Percentiles rank a stretch among this genome's conserved stretches.
Conservation (phyloP, 2,113 vertebrate genomes). For the Origma solitaria region DNA sequence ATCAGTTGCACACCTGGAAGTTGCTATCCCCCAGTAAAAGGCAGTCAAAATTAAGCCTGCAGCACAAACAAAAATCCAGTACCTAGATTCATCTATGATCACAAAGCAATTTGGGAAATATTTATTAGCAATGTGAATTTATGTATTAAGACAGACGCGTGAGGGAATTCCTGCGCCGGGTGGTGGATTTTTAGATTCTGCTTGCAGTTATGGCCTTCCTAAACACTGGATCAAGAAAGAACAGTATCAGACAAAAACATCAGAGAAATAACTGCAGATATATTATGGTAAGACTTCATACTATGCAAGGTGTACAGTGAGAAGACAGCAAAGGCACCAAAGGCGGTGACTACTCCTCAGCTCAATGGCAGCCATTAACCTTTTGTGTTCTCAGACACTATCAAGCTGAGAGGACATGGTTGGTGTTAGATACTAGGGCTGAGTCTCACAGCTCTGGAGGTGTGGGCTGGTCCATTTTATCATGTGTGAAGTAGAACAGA, state of each 20-base stretch:
- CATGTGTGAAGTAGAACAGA: background rate
- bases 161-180: background rate
- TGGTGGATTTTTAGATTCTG: background rate
- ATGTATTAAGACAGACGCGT: background rate
- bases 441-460: rapidly evolving
- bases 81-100: background rate
- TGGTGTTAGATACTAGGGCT: rapidly evolving
- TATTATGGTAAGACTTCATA: background rate
- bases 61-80: background rate
- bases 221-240: background rate
- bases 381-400: background rate
- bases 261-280: background rate
- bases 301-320: background rate
- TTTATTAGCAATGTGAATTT: background rate
- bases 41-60: background rate
- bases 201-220: background rate
- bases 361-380: background rate
- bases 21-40: background rate
- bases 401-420: background rate
- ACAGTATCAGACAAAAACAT: background rate
- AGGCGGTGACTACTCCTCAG: background rate
- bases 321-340: background rate
- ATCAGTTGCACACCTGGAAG: background rate
- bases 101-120: background rate
- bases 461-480: background rate